Evolutionary conservation across 2,113 vertebrate genomes (phyloP), one percentile per base, ranked within the genome.

Genomic region (Actenoides lindsayi): DNA sequence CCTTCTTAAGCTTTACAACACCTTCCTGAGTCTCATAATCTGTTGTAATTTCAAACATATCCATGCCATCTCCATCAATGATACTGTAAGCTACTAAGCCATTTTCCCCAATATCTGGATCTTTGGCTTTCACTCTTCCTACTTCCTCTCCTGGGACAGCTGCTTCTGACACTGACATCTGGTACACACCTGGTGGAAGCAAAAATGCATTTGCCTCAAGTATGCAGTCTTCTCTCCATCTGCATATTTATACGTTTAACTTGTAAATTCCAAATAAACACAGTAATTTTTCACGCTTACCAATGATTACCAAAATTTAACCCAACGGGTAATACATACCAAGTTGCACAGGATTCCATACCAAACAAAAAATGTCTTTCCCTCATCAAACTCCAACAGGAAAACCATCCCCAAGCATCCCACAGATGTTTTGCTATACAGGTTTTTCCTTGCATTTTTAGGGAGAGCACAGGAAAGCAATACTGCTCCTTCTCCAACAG

Each of bases 1-100:
- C 99, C 99, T 99, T 99, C 97, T 98, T 99, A 67, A 99, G 98
- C 90, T 99, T 99, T 79, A 99, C 98, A 65, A 99, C 98, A 1
- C 99, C 99, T 96, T 99, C 99, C 89, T 99, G 99, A 81, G 99
- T 99, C 97, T 99, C 98, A 0, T 99, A 99, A 96, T 99, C 99
- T 0, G 99, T 99, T 68, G 97, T 98, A 91, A 99, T 98, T 88
- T 99, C 99, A 84, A 99, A 99, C 95, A 98, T 67, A 71, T 98
- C 97, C 73, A 99, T 95, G 6, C 99, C 99, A 2, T 99, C 99
- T 42, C 99, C 99, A 18, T 99, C 99, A 8, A 99, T 97, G 60
- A 99, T 97, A 63, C 98, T 99, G 96, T 99, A 99, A 41, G 98
- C 98, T 76, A 99, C 99, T 96, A 99, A 96, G 25, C 99, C 99